Evolutionary conservation across 1,140 invertebrate species (phyloP), one percentile per base, ranked within the genome.

Genomic region (Apis cerana): DNA sequence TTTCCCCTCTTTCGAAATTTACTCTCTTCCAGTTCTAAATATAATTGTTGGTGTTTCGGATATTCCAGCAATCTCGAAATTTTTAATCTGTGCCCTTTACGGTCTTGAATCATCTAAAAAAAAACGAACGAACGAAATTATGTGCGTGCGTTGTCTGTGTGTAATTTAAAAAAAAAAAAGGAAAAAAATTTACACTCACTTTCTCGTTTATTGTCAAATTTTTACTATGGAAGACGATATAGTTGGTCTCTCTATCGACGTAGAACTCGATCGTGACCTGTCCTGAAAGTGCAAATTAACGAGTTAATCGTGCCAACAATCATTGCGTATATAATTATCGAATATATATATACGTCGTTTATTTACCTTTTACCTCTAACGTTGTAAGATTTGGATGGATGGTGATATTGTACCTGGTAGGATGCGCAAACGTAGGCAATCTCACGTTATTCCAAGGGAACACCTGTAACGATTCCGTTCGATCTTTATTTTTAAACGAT

Each of bases 381-480:
- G 97, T 98, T 33, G 98, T 98, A 33, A 99, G 94, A 94, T 99
- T 99, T 68, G 98, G 98, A 95, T 99, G 98, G 79, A 99, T 96
- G 90, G 97, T 97, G 48, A 99, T 96, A 90, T 97, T 97, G 92
- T 99, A 99, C 84, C 97, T 96, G 83, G 96, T 95, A 48, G 98
- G 98, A 90, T 96, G 95, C 43, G 97, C 95, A 90, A 96, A 96
- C 59, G 95, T 95, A 10, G 99, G 99, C 85, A 99, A 95, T 77
- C 98, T 96, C 82, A 98, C 95, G 89, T 97, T 96, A 82, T 97
- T 96, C 98, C 98, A 99, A 54, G 98, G 98, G 92, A 98, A 99
- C 59, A 96, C 95, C 93, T 98, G 95, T 2, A 83, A 82, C 65
- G 88, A 33, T 59, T 71, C 1, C 13, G 68, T 59, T 81, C 15